Percentiles rank a stretch among this genome's conserved stretches.
Evolutionary conservation across 2,113 vertebrate species (phyloP).

Genomic region (Formicarius rufipectus): DNA sequence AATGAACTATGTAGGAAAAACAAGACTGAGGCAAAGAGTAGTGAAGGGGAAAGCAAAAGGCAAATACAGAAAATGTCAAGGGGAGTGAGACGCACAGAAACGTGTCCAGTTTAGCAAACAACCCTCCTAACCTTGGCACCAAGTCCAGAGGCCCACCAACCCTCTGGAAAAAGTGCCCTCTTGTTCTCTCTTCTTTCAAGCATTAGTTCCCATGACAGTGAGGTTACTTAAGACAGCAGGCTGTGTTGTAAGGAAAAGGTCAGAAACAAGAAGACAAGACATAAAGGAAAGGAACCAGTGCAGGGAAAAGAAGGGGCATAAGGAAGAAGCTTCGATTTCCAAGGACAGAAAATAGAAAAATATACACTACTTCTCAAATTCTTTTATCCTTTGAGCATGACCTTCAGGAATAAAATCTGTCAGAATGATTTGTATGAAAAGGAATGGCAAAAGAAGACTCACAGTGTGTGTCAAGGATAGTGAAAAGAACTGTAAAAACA

Average conservation of each 20-base stretch:
- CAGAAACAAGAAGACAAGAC: not conserved
- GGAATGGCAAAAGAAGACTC: not conserved
- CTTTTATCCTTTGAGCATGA: not conserved
- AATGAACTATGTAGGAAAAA: not conserved
- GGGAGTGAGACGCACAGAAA: rapidly evolving
- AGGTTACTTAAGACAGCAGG: not conserved
- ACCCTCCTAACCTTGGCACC: not conserved
- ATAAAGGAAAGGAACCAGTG: not conserved
- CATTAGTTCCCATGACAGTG: not conserved
- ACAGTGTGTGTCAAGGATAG: not conserved
- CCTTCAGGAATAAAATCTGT: not conserved
- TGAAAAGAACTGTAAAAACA: not conserved
- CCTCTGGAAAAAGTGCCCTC: not conserved
- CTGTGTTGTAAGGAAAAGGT: not conserved
- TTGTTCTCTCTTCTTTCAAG: not conserved
- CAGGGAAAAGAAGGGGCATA: not conserved
- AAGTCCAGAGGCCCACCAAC: not conserved
- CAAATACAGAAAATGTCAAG: not conserved
- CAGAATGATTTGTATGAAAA: not conserved
- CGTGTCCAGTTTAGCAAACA: not conserved
- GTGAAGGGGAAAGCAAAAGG: not conserved
- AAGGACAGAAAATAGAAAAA: not conserved
- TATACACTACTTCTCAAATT: not conserved
- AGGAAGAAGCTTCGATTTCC: not conserved
- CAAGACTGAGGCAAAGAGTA: not conserved